These are phyloP conservation scores for Crax fasciolata DNA, from an alignment of 2,797 vertebrate genomes.

Conservation along the genomic window DNA sequence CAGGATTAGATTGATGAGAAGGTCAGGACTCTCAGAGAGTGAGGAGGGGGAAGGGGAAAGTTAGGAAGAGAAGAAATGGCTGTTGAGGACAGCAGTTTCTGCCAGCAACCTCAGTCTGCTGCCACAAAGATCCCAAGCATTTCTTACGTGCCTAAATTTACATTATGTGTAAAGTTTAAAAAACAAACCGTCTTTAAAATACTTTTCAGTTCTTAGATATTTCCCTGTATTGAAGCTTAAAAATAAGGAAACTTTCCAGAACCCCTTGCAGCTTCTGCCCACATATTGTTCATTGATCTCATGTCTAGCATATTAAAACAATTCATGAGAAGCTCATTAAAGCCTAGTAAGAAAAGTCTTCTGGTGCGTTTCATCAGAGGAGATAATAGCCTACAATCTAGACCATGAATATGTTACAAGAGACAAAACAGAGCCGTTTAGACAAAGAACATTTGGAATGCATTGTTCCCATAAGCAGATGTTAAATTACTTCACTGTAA, in stretches of 20 bases:
- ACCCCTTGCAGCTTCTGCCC: not conserved
- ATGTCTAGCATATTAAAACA: slow-evolving; percentile 36
- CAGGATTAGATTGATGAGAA: not conserved
- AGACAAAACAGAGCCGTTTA: slow-evolving; percentile 54
- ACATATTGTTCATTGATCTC: slow-evolving; percentile 18
- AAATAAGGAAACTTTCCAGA: slow-evolving; percentile 8
- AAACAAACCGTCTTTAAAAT: not conserved
- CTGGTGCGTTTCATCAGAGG: slow-evolving; percentile 44
- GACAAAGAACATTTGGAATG: slow-evolving; percentile 60
- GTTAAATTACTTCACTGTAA: slow-evolving; percentile 64
- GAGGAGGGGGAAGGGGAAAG: not conserved
- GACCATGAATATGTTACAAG: slow-evolving; percentile 54
- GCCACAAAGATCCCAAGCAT: not conserved
- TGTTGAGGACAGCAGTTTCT: not conserved
- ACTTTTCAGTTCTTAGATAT: not conserved
- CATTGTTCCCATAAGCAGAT: slow-evolving; percentile 71
- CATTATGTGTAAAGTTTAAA: not conserved
- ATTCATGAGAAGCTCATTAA: slow-evolving; percentile 55
- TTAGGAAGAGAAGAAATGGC: not conserved
- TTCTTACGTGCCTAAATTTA: not conserved
- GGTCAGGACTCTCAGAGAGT: not conserved
- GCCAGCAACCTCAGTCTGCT: not conserved
- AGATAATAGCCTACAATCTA: slow-evolving; percentile 73
- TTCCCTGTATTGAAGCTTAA: not conserved
- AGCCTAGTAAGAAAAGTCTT: slow-evolving; percentile 41